phyloP scores from a whole-genome alignment of 2,888 invertebrate species.

The Schizaphis graminum region DNA sequence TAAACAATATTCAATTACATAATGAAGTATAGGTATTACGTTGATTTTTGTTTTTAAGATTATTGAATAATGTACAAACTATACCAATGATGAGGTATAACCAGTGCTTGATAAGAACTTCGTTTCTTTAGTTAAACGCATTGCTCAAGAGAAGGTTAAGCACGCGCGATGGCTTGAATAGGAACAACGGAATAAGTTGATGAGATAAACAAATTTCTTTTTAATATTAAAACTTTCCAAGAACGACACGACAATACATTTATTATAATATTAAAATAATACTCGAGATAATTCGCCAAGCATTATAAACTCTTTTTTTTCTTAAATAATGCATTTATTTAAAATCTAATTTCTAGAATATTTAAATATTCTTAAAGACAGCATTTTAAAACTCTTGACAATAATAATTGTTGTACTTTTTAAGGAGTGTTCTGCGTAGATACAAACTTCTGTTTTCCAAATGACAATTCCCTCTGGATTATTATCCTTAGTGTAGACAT shows the following conservation, averaged over 20 bases:
- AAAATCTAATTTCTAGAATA: too few species aligned
- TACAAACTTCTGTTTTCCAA: too few species aligned
- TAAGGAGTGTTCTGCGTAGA: too few species aligned
- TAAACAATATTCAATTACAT: background rate
- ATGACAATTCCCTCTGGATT: too few species aligned
- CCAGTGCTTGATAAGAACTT: background rate
- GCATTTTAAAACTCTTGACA: too few species aligned
- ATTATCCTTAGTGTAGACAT: too few species aligned
- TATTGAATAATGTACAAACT: background rate
- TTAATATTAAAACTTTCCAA: background rate
- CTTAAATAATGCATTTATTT: too few species aligned
- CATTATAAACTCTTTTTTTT: too few species aligned
- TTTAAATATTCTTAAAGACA: too few species aligned
- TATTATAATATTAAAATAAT: background rate
- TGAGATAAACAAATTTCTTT: background rate
- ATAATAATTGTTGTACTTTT: too few species aligned
- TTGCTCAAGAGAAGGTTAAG: background rate
- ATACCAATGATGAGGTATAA: background rate
- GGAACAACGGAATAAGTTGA: background rate
- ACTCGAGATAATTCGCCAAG: too few species aligned
- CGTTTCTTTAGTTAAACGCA: background rate
- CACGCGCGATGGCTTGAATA: background rate
- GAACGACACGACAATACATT: background rate
- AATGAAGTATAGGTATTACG: background rate
- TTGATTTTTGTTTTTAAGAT: background rate